Conservation (phyloP, 2,113 vertebrate species). For the Ramphastos sulfuratus region DNA sequence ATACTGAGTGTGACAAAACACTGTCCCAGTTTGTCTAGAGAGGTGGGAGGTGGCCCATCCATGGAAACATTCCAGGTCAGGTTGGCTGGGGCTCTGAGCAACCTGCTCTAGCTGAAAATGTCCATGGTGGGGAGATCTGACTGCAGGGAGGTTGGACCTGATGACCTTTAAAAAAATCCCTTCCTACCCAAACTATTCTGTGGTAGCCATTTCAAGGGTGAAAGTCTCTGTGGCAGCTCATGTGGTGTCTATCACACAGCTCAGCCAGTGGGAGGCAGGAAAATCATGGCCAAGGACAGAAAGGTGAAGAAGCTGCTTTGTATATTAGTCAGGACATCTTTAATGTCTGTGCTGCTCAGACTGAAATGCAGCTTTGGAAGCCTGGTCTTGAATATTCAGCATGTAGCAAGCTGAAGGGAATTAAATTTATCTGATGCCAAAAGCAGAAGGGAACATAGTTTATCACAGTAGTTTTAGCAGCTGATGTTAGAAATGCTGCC, state of each 20-base stretch:
- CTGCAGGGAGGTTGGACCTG: too few species aligned
- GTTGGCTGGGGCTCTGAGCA: too few species aligned
- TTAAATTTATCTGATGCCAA: not conserved
- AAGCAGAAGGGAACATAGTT: not conserved
- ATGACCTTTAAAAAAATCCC: too few species aligned
- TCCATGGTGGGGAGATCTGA: too few species aligned
- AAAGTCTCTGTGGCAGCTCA: not conserved
- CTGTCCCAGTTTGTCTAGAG: too few species aligned
- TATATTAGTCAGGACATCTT: not conserved
- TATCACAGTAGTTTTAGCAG: constrained; percentile 6
- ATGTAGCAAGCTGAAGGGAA: constrained; percentile 1
- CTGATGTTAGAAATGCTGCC: constrained; percentile 10
- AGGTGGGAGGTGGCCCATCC: too few species aligned
- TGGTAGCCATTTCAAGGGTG: not conserved
- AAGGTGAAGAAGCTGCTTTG: not conserved
- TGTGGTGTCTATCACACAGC: not conserved
- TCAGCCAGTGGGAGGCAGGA: not conserved
- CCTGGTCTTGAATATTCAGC: constrained; percentile 53
- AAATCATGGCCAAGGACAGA: not conserved
- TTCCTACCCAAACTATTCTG: too few species aligned
- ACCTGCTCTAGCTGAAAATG: too few species aligned
- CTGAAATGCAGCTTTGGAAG: not conserved
- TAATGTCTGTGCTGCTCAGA: not conserved
- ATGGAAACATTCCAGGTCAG: too few species aligned
- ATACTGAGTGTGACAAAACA: too few species aligned